Evolutionary conservation across 2,113 vertebrate species (phyloP), one percentile per base, ranked within the genome.

Genomic region (Myxocyprinus asiaticus): DNA sequence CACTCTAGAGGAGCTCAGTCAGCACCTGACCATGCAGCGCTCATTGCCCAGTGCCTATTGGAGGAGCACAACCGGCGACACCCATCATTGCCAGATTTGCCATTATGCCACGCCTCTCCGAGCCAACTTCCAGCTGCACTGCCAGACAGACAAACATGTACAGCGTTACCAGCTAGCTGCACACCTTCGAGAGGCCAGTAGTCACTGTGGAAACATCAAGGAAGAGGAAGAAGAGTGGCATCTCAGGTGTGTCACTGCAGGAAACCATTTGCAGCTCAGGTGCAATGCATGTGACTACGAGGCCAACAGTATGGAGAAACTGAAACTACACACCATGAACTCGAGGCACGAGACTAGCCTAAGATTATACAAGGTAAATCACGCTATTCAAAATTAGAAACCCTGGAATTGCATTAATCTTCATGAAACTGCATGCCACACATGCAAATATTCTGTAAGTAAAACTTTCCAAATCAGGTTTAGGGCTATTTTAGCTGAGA

Each of bases 41-140:
- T 94, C 91, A 86, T 94, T 99, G 81, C 94, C 97, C 0, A 97
- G 98, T 88, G 94, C 97, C 0, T 96, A 98, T 85, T 99, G 98
- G 98, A 96, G 97, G 86, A 95, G 95, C 0, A 94, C 94, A 83
- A 93, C 95, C 79, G 95, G 96, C 4, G 98, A 98, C 81, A 95
- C 96, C 0, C 97, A 97, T 88, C 95, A 97, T 90, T 99, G 98
- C 91, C 95, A 95, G 87, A 86, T 99, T 67, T 99, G 98, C 84
- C 96, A 95, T 79, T 99, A 99, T 88, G 98, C 96, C 91, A 99
- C 97, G 0, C 97, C 96, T 77, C 94, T 99, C 88, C 97, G 97
- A 90, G 97, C 98, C 77, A 99, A 99, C 91, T 99, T 99, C 90
- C 97, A 98, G 86, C 92, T 99, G 82, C 95, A 96, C 89, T 96